Evolutionary conservation across 2,888 invertebrate species (phyloP).

Genomic region (Agrotis exclamationis): DNA sequence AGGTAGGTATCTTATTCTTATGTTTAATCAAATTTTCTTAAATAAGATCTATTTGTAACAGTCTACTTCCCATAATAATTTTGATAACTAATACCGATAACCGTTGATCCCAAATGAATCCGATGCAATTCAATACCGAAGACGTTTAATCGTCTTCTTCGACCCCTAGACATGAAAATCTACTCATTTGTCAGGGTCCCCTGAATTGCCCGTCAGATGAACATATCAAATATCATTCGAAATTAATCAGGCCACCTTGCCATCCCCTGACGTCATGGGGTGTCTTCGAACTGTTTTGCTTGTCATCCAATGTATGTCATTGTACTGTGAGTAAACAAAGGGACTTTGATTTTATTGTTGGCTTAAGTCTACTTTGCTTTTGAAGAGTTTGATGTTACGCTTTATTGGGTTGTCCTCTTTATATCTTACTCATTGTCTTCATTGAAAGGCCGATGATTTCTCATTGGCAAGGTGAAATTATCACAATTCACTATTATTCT

Average conservation of each 20-base stretch:
- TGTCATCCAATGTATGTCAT: slow-evolving; percentile 63
- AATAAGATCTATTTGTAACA: too few relatives aligned
- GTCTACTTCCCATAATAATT: background rate
- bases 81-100: background rate
- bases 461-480: background rate
- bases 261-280: slow-evolving; percentile 69
- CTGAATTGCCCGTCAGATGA: slow-evolving; percentile 80
- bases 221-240: slow-evolving; percentile 89
- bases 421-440: background rate
- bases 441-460: slow-evolving; percentile 1
- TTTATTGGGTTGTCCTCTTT: slow-evolving; percentile 1
- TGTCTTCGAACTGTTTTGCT: slow-evolving; percentile 67
- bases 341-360: slow-evolving; percentile 63
- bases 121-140: slow-evolving; percentile 76
- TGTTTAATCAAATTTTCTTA: background rate
- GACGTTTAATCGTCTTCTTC: slow-evolving; percentile 78
- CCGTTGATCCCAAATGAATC: slow-evolving; percentile 72
- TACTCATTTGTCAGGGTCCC: slow-evolving; percentile 87
- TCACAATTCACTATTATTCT: background rate
- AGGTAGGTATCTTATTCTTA: background rate
- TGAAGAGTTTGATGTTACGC: slow-evolving; percentile 28
- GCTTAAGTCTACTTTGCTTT: slow-evolving; percentile 40
- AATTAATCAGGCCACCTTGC: slow-evolving; percentile 84
- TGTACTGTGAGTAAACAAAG: slow-evolving; percentile 63
- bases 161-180: slow-evolving; percentile 83